Percentiles rank a stretch among this genome's conserved stretches.
phyloP scores from a whole-genome alignment of 2,888 invertebrate species.

The Sabatieria punctata region DNA sequence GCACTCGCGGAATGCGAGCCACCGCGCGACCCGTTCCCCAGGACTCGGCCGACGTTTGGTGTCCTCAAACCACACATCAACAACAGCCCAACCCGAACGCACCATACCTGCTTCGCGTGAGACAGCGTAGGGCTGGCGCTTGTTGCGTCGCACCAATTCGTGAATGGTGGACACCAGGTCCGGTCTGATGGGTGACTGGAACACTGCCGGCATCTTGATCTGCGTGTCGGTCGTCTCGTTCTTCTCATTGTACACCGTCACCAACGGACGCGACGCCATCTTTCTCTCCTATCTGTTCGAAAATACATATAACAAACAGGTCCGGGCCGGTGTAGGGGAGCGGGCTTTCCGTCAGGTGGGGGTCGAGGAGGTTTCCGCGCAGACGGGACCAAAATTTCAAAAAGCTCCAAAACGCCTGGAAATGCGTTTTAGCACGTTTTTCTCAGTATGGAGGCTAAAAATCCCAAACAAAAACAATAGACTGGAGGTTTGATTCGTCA shows the following conservation, averaged over 20 bases:
- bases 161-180: slow-evolving; percentile 96
- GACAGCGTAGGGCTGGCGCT: slow-evolving; percentile 89
- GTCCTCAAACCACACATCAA: slow-evolving; percentile 67
- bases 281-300: too few species aligned
- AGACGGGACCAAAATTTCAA: too few species aligned
- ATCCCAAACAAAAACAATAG: too few species aligned
- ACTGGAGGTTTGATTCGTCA: too few species aligned
- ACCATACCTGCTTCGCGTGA: slow-evolving; percentile 91
- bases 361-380: too few species aligned
- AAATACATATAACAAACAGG: too few species aligned
- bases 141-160: slow-evolving; percentile 85
- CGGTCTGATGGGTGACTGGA: slow-evolving; percentile 92
- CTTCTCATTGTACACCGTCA: slow-evolving; percentile 89
- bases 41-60: slow-evolving; percentile 98
- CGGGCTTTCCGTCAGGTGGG: too few species aligned
- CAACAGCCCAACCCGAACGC: too few species aligned
- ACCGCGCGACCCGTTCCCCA: slow-evolving; percentile 99
- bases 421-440: too few species aligned
- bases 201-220: slow-evolving; percentile 75
- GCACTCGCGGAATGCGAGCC: slow-evolving; percentile 98
- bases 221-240: slow-evolving; percentile 61
- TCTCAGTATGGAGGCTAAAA: too few species aligned
- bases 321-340: too few species aligned
- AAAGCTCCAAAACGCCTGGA: too few species aligned
- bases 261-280: slow-evolving; percentile 62